Evolutionary conservation across 1,140 invertebrate species (phyloP).

Genomic region (Macrobrachium nipponense): DNA sequence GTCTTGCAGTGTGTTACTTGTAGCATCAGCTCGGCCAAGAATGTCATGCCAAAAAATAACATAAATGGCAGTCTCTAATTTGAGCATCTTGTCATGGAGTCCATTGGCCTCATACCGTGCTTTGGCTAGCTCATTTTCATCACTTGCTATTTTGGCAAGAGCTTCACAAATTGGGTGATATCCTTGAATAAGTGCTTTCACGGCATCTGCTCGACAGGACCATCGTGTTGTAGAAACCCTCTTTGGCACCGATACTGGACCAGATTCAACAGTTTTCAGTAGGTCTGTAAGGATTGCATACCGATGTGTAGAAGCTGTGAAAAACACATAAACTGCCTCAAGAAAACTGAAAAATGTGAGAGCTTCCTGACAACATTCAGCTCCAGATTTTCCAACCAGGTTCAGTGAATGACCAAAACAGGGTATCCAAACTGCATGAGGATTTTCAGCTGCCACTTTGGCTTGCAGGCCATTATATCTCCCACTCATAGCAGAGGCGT

Average conservation of each 20-base stretch:
- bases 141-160: slow-evolving; percentile 43
- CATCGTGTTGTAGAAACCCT: slow-evolving; percentile 48
- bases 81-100: slow-evolving; percentile 33
- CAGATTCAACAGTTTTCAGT: no score
- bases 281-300: no score
- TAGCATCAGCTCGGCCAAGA: no score
- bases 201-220: slow-evolving; percentile 44
- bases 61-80: no score
- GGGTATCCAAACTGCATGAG: slow-evolving; percentile 37
- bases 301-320: slow-evolving; percentile 51
- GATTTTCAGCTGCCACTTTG: slow-evolving; percentile 14
- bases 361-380: slow-evolving; percentile 35
- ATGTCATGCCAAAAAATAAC: no score
- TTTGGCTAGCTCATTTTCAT: slow-evolving; percentile 39
- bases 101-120: slow-evolving; percentile 39
- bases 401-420: slow-evolving; percentile 50
- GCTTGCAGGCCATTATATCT: slow-evolving; percentile 45
- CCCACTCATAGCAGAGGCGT: no score
- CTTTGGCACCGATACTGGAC: no score
- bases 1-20: no score
- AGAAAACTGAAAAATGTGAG: slow-evolving; percentile 37
- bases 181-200: slow-evolving; percentile 43
- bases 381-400: slow-evolving; percentile 50
- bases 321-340: slow-evolving; percentile 40
- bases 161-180: slow-evolving; percentile 31